Evolutionary conservation across 2,888 invertebrate species (phyloP).

Genomic region (Cheiracanthium punctorium): DNA sequence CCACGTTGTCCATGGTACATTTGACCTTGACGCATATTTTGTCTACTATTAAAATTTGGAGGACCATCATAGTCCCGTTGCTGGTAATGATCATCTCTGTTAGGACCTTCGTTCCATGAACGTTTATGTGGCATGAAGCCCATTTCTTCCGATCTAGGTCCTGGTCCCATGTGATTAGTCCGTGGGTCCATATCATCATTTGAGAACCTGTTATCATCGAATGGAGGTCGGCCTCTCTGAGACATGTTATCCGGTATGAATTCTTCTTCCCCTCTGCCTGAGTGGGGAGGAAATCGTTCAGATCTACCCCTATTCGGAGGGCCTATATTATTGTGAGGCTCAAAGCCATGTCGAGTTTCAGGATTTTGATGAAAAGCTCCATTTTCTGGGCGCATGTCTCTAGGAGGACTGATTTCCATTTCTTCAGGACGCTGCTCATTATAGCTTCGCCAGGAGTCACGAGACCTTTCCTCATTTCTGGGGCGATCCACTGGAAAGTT

Average conservation of each 20-base stretch:
- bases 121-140: slow-evolving; percentile 36
- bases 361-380: slow-evolving; percentile 13
- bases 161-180: slow-evolving; percentile 39
- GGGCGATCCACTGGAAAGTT: slow-evolving; percentile 24
- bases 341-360: slow-evolving; percentile 22
- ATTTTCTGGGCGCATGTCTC: slow-evolving; percentile 26
- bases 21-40: not conserved
- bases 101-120: slow-evolving; percentile 53
- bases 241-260: slow-evolving; percentile 22
- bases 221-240: slow-evolving; percentile 20
- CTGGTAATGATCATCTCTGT: slow-evolving; percentile 20
- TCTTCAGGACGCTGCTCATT: not conserved
- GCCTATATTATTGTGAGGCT: slow-evolving; percentile 18
- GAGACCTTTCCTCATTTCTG: slow-evolving; percentile 5
- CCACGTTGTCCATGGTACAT: slow-evolving; percentile 32
- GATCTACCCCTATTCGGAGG: slow-evolving; percentile 27
- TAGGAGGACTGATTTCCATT: not conserved
- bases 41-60: slow-evolving; percentile 23
- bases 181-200: slow-evolving; percentile 40
- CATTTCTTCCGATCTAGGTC: slow-evolving; percentile 22
- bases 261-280: slow-evolving; percentile 11
- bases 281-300: slow-evolving; percentile 22
- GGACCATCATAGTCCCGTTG: slow-evolving; percentile 48
- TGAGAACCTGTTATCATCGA: slow-evolving; percentile 1
- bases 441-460: slow-evolving; percentile 46